Percentiles rank a stretch among this genome's conserved stretches.
phyloP scores from a whole-genome alignment of 1,140 invertebrate species.

The Andricus grossulariae region DNA sequence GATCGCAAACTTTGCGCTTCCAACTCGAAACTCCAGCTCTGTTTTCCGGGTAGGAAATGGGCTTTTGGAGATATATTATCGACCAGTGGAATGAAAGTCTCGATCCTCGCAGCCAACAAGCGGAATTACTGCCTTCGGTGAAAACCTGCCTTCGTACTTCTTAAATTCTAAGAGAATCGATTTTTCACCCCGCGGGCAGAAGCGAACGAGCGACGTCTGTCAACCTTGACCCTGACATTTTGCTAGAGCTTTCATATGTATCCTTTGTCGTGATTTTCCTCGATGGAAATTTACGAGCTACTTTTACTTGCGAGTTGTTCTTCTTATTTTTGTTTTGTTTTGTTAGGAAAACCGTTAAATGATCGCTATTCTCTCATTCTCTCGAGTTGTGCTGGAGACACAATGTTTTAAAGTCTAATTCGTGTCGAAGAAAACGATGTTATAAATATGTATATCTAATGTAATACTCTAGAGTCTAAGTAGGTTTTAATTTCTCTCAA shows the following conservation, averaged over 20 bases:
- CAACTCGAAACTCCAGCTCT: no score
- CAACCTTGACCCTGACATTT: neutral
- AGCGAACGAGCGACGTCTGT: conserved; percentile 26
- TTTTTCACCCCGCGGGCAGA: conserved; percentile 2
- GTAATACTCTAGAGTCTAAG: conserved; percentile 18
- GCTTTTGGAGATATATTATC: neutral
- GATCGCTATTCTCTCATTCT: neutral
- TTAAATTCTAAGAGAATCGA: conserved; percentile 14
- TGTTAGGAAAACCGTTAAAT: neutral
- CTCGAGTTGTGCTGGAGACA: conserved; percentile 13
- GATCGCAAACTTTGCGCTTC: conserved; percentile 42
- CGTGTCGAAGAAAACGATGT: conserved; percentile 3
- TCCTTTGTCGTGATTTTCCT: conserved; percentile 1
- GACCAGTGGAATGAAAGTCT: neutral
- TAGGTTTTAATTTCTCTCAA: conserved; percentile 17
- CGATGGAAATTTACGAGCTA: neutral
- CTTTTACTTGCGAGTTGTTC: neutral
- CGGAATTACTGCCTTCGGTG: neutral
- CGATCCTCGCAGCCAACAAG: neutral
- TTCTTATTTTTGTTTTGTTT: neutral
- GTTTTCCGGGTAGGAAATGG: no score
- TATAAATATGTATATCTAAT: conserved; percentile 31
- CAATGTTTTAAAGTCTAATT: neutral
- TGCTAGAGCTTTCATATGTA: conserved; percentile 11
- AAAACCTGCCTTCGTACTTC: conserved; percentile 10